A percentile compares a stretch with the other conserved stretches of the same genome.
Conservation (phyloP, 35 echinoderm and acorn worm genomes). For the Heliocidaris erythrogramma region DNA sequence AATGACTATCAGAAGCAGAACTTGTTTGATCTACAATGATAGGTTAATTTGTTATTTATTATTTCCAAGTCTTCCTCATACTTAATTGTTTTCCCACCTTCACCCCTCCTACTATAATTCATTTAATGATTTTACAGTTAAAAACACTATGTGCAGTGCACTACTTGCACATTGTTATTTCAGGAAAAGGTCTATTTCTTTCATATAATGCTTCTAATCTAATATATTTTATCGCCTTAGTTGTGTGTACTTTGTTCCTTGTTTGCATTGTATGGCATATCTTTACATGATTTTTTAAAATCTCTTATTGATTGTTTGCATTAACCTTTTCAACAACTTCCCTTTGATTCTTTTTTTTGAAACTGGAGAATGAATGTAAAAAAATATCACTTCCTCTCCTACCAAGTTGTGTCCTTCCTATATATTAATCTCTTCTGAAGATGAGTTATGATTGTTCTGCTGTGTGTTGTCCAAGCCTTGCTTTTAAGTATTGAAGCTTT, state of each 20-base stretch:
- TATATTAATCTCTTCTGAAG: not conserved
- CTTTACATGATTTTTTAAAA: not conserved
- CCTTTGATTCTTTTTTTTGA: not conserved
- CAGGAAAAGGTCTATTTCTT: not conserved
- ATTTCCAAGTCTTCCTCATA: no score
- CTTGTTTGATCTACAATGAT: no score
- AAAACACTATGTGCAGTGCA: no score
- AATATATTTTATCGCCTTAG: not conserved
- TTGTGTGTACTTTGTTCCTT: not conserved
- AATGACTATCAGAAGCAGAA: no score
- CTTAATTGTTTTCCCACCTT: no score
- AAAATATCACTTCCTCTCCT: not conserved
- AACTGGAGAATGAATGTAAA: not conserved
- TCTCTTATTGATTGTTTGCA: not conserved
- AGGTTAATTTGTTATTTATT: no score
- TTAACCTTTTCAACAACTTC: not conserved
- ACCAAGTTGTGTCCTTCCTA: not conserved
- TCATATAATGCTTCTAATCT: not conserved
- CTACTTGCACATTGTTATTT: not conserved
- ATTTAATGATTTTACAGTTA: no score
- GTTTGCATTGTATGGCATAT: not conserved
- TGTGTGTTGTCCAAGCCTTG: conserved; percentile 63
- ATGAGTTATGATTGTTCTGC: not conserved
- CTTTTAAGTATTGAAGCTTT: conserved; percentile 87
- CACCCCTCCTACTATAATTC: no score